Base-by-base conservation (phyloP, 2,888 invertebrate genomes). In the Atrina japonica region DNA sequence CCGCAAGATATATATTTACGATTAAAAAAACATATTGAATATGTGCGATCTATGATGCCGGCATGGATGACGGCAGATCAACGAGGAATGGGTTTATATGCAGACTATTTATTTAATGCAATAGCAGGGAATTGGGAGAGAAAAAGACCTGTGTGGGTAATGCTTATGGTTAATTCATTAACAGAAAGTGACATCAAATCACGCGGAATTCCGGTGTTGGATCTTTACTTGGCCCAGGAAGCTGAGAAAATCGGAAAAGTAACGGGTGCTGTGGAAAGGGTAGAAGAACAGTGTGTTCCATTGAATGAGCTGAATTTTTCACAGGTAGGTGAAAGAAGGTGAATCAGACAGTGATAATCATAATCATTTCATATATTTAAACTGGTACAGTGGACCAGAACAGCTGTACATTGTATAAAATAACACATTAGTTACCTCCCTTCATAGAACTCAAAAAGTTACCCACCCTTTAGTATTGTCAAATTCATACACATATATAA, bases 211-310 rank as follows among this genome's bases (percentile, higher is more conserved):
- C 92, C 93, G 6, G 92, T 93, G 52, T 84, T 93, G 67, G 93
- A 93, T 83, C 84, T 92, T 23, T 92, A 91, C 84, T 84, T 93
- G 69, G 92, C 93, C 1, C 91, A 91, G 78, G 89, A 91, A 79
- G 93, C 92, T 0, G 90, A 89, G 64, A 75, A 89, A 53, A 78
- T 88, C 14, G 89, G 88, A 52, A 93, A 93, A 83, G 76, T 85
- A 25, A 90, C 91, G 1, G 91, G 92, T 50, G 92, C 92, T 14
- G 91, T 93, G 35, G 93, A 93, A 85, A 81, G 87, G 58, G 92
- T 92, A n/a, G 90, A 91, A 74, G 93, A 93, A 78, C 93, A 93
- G 81, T 93, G 93, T 84, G 87, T 91, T 61, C 93, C 93, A 2
- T 88, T 93, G 43, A 92, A 92, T 78, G 90, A 91, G n/a, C 89